A percentile compares a stretch with the other conserved stretches of the same genome.
These are phyloP conservation scores for Macrosiphum euphorbiae DNA, from an alignment of 2,888 invertebrate genomes.

Conservation along the genomic window DNA sequence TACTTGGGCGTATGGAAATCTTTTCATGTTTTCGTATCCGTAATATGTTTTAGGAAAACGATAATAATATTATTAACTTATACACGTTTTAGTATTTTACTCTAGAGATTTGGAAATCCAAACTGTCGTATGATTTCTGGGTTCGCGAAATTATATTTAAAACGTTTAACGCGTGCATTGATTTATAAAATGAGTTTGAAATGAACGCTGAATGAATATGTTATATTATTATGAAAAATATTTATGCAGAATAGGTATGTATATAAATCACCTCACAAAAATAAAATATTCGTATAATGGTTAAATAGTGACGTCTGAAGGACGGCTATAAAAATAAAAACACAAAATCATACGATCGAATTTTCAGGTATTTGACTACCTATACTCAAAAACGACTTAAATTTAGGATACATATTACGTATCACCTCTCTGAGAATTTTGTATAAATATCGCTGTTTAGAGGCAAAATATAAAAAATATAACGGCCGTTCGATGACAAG, in stretches of 20 bases:
- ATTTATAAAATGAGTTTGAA: constrained; percentile 5
- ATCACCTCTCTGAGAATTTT: not conserved
- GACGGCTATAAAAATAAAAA: not conserved
- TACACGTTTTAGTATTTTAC: not conserved
- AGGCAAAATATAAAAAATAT: not conserved
- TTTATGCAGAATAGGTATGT: not conserved
- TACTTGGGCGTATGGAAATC: not conserved
- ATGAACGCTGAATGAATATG: not conserved
- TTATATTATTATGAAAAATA: not conserved
- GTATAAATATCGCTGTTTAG: not conserved
- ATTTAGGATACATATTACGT: not conserved
- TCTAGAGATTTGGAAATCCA: not conserved
- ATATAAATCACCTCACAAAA: not conserved
- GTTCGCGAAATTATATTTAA: not conserved
- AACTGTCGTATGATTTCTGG: not conserved
- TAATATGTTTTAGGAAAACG: not conserved
- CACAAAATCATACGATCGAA: not conserved
- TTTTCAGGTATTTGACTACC: not conserved
- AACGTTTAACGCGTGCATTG: not conserved
- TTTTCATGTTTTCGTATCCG: not conserved
- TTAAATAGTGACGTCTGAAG: not conserved
- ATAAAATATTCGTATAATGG: not conserved
- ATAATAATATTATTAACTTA: not conserved
- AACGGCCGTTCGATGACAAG: not conserved
- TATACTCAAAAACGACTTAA: not conserved